Evolutionary conservation across 2,888 invertebrate genomes (phyloP).

Genomic region (Ariolimax columbianus): DNA sequence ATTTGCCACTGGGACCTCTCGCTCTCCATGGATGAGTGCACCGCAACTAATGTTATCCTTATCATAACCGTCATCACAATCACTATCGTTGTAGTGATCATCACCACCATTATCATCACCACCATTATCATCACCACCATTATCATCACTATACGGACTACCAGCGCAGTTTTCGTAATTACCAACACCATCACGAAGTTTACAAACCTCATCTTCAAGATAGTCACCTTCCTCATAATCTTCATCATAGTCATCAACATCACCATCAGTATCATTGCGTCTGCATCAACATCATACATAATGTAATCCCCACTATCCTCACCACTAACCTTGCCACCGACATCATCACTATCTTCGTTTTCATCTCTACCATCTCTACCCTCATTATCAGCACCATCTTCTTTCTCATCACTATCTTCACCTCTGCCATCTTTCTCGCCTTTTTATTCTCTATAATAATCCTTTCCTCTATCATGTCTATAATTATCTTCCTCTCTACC

Average conservation of each 20-base stretch:
- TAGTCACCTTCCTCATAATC: not conserved
- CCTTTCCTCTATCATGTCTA: not conserved
- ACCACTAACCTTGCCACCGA: slow-evolving; percentile 31
- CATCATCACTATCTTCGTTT: slow-evolving; percentile 20
- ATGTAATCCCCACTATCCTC: slow-evolving; percentile 42
- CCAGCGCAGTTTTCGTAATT: not conserved
- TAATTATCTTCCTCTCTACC: no score
- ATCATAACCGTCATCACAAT: slow-evolving; percentile 32
- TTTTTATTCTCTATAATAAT: slow-evolving; percentile 37
- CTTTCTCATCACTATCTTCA: slow-evolving; percentile 39
- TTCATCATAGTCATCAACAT: slow-evolving; percentile 5
- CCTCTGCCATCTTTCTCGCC: slow-evolving; percentile 38
- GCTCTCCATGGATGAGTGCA: no score
- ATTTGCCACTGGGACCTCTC: no score
- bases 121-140: slow-evolving; percentile 14
- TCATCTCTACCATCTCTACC: slow-evolving; percentile 22
- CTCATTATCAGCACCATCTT: slow-evolving; percentile 38
- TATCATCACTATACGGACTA: not conserved
- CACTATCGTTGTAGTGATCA: slow-evolving; percentile 4
- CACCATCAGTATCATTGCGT: not conserved
- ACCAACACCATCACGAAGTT: slow-evolving; percentile 7
- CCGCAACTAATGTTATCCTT: no score
- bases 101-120: slow-evolving; percentile 31
- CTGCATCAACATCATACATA: slow-evolving; percentile 20
- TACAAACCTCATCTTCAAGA: not conserved